phyloP scores from a whole-genome alignment of 1,140 invertebrate genomes.

The Zaprionus kolodkinae region DNA sequence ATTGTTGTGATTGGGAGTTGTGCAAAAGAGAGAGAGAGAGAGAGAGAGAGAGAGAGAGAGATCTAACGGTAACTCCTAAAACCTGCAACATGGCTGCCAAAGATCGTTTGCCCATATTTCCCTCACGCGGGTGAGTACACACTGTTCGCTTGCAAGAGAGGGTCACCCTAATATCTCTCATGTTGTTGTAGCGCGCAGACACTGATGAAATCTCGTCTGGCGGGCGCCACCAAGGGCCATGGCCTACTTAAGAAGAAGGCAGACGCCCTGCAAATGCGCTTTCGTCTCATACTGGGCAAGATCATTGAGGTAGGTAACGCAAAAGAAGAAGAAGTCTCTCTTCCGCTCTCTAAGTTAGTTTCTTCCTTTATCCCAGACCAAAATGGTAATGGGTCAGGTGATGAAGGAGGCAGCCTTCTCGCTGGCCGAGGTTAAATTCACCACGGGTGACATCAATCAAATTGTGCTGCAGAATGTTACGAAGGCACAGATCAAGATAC shows the following conservation, averaged over 20 bases:
- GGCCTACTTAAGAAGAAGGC: conserved; percentile 99
- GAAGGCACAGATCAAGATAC: conserved; percentile 99
- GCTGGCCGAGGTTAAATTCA: conserved; percentile 99
- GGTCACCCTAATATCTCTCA: not conserved
- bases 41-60: not conserved
- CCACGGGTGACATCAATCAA: conserved; percentile 99
- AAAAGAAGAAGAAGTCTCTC: not conserved
- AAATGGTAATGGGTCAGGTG: conserved; percentile 99
- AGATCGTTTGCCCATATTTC: conserved; percentile 97
- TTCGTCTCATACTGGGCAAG: conserved; percentile 97
- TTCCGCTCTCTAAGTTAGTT: not conserved
- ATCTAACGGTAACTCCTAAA: conserved; percentile 5
- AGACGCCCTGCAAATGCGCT: conserved; percentile 98
- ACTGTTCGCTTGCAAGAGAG: not conserved
- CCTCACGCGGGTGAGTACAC: conserved; percentile 96
- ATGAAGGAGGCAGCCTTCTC: conserved; percentile 99
- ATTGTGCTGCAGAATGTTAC: conserved; percentile 99
- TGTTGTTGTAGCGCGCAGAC: conserved; percentile 88
- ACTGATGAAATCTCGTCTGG: conserved; percentile 94
- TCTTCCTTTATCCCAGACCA: conserved; percentile 86
- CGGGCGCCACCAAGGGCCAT: conserved; percentile 99
- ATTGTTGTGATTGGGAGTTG: not conserved
- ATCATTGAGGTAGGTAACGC: conserved; percentile 94
- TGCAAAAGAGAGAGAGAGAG: not conserved
- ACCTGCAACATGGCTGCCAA: conserved; percentile 93